Evolutionary conservation across 2,888 invertebrate genomes (phyloP), one percentile per base, ranked within the genome.

Genomic region (Synergus laeviventris): DNA sequence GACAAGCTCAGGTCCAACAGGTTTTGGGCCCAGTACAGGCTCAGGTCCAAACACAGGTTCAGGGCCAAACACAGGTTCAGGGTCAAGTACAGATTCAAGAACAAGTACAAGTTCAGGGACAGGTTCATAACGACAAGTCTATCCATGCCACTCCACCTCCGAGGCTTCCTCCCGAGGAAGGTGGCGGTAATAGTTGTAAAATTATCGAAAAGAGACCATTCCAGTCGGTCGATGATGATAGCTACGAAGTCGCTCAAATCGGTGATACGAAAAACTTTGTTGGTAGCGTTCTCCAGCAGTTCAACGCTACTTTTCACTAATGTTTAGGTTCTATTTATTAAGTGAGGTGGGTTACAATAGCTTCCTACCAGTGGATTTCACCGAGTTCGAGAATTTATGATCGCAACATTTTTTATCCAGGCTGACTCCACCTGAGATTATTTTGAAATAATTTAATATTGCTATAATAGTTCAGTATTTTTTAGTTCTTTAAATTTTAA

Each of bases 281-380:
- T 75, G 88, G 86, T 73, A 87, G 87, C 79, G 85, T 87, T 81
- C 86, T 90, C 85, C 83, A 87, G 18, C 90, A 89, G 81, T 91
- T 89, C 78, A 90, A 91, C 82, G 87, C 90, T 81, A 88, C 90
- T 76, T 90, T 89, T 86, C 90, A 90, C 84, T 90, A 89, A 89
- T 89, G 78, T 84, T 80, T 74, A 42, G 76, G 38, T 66, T 36
- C 74, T 21, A 42, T 74, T 76, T 62, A 18, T n/a, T 36, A 54
- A 31, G 12, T 38, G 42, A 45, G 42, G 42, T 45, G 16, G 16
- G 14, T 45, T 45, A 45, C 4, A 45, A 14, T 45, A 14, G 2
- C 18, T 54, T 54, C 2, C 9, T 9, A 2, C n/a, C 18, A 18
- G 16, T 16, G 18, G 9, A 54, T 54, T 54, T 18, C 18, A 54